phyloP scores from a whole-genome alignment of 2,113 vertebrate species.

The Sinocyclocheilus anshuiensis region DNA sequence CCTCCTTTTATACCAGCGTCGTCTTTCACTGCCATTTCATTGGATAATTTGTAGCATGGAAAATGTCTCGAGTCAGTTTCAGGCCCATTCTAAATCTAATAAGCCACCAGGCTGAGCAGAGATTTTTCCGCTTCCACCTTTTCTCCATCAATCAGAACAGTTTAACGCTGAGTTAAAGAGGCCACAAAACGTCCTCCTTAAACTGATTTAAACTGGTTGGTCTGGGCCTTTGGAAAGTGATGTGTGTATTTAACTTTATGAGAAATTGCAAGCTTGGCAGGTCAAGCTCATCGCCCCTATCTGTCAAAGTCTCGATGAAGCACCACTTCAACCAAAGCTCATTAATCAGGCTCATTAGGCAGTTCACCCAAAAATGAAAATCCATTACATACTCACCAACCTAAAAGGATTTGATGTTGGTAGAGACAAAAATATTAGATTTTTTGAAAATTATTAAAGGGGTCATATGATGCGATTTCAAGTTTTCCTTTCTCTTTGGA shows the following conservation, averaged over 20 bases:
- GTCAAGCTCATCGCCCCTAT: constrained; percentile 41
- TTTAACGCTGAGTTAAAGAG: constrained; percentile 45
- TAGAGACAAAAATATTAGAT: neutral
- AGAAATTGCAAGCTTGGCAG: constrained; percentile 43
- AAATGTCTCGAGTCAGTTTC: constrained; percentile 39
- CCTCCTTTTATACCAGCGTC: neutral
- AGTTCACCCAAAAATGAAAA: neutral
- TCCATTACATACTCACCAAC: neutral
- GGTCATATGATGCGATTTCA: too few relatives aligned
- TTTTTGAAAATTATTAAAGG: neutral
- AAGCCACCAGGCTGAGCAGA: constrained; percentile 38
- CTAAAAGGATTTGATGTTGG: neutral
- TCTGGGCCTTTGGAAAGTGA: constrained; percentile 11
- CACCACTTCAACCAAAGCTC: neutral
- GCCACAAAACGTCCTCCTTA: constrained; percentile 38
- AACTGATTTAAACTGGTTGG: constrained; percentile 19
- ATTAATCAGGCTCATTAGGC: constrained; percentile 14
- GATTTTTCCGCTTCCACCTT: constrained; percentile 34
- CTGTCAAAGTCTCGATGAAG: constrained; percentile 18
- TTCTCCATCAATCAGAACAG: constrained; percentile 35
- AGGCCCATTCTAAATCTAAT: constrained; percentile 35
- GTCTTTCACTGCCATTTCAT: neutral
- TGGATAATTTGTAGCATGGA: constrained; percentile 30
- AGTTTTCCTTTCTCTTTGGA: too few relatives aligned
- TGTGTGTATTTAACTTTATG: constrained; percentile 9